Percentiles rank a stretch among this genome's conserved stretches.
These are phyloP conservation scores for Atherix ibis DNA, from an alignment of 2,888 invertebrate species.

Conservation along the genomic window DNA sequence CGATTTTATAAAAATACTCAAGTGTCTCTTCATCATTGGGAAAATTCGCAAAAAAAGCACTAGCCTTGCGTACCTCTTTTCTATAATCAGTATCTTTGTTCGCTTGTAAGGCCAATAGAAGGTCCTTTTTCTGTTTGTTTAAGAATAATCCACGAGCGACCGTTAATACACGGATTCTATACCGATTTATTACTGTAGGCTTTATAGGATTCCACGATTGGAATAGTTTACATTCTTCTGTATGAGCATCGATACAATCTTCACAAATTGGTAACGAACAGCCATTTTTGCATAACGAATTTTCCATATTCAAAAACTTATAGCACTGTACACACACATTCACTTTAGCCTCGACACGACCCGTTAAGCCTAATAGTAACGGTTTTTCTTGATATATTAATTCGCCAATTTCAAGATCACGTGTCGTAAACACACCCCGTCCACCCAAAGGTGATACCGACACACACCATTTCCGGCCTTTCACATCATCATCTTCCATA, in stretches of 20 bases:
- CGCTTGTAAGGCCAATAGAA: constrained; percentile 29
- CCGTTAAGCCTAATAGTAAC: constrained; percentile 52
- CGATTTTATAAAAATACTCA: constrained; percentile 24
- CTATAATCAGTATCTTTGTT: constrained; percentile 26
- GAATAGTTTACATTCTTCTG: constrained; percentile 47
- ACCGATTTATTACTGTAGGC: constrained; percentile 19
- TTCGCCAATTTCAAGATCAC: constrained; percentile 50
- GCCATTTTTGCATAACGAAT: constrained; percentile 39
- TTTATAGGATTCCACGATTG: constrained; percentile 40
- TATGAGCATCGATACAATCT: constrained; percentile 47
- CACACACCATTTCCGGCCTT: too few species aligned
- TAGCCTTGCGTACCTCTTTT: constrained; percentile 26
- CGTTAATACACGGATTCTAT: constrained; percentile 25
- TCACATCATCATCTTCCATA: too few species aligned
- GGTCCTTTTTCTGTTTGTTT: constrained; percentile 20
- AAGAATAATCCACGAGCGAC: constrained; percentile 26
- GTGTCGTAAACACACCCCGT: constrained; percentile 52
- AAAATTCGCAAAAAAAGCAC: constrained; percentile 27
- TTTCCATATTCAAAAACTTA: constrained; percentile 26
- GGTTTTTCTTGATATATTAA: constrained; percentile 55
- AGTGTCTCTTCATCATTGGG: constrained; percentile 26
- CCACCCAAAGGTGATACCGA: constrained; percentile 45
- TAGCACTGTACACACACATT: constrained; percentile 52
- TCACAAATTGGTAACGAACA: constrained; percentile 57
- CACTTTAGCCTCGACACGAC: constrained; percentile 34